Evolutionary conservation across 2,797 vertebrate genomes (phyloP).

Genomic region (Pogoniulus pusillus): DNA sequence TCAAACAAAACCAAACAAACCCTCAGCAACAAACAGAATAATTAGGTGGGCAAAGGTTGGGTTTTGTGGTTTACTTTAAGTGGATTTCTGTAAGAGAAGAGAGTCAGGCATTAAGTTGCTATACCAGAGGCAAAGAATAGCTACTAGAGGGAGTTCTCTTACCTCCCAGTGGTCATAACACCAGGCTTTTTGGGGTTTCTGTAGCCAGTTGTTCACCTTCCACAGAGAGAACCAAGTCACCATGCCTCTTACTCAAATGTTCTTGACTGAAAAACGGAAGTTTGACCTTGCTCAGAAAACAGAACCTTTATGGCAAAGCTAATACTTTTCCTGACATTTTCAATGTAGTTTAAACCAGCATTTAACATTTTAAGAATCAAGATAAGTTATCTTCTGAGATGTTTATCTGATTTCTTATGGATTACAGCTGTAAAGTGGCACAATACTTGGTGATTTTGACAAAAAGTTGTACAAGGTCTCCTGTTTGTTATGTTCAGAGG

Average conservation of each 20-base stretch:
- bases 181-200: neutral
- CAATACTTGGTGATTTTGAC: neutral
- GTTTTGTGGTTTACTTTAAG: fast-evolving
- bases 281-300: neutral
- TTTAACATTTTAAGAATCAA: neutral
- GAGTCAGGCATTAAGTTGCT: neutral
- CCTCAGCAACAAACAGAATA: neutral
- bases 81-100: neutral
- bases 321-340: neutral
- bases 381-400: neutral
- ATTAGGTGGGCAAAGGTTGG: neutral
- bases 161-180: neutral
- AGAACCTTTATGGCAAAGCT: neutral
- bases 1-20: too few species aligned
- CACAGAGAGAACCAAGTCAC: neutral
- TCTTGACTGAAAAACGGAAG: neutral
- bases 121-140: neutral
- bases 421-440: neutral
- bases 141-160: neutral
- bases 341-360: neutral
- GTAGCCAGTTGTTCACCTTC: neutral
- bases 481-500: neutral
- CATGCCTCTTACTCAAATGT: neutral
- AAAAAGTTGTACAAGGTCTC: neutral
- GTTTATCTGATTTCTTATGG: neutral